These are phyloP conservation scores for Diplodus puntazzo DNA, from an alignment of 2,797 vertebrate genomes.

Conservation along the genomic window DNA sequence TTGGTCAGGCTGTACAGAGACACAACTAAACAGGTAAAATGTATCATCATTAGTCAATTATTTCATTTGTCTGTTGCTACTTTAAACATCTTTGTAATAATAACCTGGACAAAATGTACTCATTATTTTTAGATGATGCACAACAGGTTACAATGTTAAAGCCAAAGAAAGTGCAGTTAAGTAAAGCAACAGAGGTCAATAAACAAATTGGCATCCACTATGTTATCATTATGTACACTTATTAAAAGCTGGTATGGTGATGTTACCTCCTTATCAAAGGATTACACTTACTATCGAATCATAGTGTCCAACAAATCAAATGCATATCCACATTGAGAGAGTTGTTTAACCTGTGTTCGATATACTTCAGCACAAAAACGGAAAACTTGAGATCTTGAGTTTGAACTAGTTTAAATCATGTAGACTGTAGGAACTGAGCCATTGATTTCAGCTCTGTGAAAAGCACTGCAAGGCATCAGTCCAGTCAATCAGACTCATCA, in stretches of 20 bases:
- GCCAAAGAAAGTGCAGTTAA: neutral
- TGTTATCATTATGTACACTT: neutral
- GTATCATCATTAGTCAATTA: no score
- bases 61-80: no score
- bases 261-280: neutral
- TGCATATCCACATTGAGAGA: neutral
- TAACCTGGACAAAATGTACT: neutral
- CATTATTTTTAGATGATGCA: neutral
- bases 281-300: neutral
- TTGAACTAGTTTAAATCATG: neutral
- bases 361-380: neutral
- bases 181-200: no score
- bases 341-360: neutral
- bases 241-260: neutral
- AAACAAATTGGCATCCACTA: neutral
- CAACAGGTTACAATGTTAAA: neutral
- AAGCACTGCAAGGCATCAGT: neutral
- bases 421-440: neutral
- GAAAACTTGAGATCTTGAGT: neutral
- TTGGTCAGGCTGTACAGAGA: no score
- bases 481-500: conserved; percentile 1
- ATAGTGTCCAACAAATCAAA: neutral
- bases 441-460: neutral
- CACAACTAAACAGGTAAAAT: no score
- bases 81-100: no score